These are phyloP conservation scores for Propithecus deckenii DNA, from an alignment of 2,797 vertebrate species.

Conservation along the genomic window DNA sequence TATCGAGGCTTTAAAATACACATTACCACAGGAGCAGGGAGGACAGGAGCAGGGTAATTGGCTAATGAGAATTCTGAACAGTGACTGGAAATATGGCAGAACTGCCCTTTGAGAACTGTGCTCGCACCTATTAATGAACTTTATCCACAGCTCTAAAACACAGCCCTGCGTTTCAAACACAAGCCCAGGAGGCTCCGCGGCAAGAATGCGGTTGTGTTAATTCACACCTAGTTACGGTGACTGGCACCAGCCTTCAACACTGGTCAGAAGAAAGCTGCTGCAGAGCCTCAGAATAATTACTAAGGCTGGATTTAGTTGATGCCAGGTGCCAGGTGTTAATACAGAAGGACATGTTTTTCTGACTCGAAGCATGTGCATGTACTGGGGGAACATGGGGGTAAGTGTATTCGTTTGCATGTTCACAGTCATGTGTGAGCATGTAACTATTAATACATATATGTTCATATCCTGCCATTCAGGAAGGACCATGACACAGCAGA, in stretches of 20 bases:
- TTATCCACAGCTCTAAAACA: constrained; percentile 74
- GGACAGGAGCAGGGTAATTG: constrained; percentile 72
- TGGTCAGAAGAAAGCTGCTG: constrained; percentile 64
- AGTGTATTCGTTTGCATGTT: background rate
- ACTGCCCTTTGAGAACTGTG: constrained; percentile 80
- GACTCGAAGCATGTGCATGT: background rate
- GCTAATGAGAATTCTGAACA: constrained; percentile 81
- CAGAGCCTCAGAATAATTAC: constrained; percentile 66
- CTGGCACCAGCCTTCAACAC: constrained; percentile 79
- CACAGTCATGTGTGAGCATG: background rate
- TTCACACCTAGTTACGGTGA: constrained; percentile 79
- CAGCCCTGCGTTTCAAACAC: constrained; percentile 67
- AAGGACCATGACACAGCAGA: background rate
- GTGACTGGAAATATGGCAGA: constrained; percentile 77
- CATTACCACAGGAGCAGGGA: constrained; percentile 61
- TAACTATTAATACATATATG: background rate
- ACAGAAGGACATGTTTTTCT: constrained; percentile 48
- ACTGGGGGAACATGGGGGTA: rapidly evolving
- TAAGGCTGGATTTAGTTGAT: constrained; percentile 46
- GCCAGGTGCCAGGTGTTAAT: constrained; percentile 73
- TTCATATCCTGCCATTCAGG: background rate
- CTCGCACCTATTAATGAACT: constrained; percentile 79
- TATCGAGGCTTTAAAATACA: constrained; percentile 77
- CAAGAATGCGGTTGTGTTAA: constrained; percentile 52
- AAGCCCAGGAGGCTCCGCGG: constrained; percentile 63